phyloP scores from a whole-genome alignment of 2,113 vertebrate species.

The Tragelaphus imberbis region DNA sequence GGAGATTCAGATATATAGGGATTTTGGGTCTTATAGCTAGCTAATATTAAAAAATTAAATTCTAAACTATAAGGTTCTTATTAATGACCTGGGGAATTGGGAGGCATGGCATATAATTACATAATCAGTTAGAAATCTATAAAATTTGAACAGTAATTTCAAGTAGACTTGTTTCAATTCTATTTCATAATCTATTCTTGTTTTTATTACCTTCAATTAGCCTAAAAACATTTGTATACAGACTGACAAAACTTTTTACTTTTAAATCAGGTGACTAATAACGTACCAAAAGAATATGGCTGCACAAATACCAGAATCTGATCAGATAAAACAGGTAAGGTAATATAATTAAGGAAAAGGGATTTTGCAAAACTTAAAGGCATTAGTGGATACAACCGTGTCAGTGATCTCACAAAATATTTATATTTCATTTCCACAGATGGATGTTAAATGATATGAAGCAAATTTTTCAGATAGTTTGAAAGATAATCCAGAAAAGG shows the following conservation, averaged over 20 bases:
- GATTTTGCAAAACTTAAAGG: background rate
- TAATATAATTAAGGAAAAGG: constrained; percentile 8
- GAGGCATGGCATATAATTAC: background rate
- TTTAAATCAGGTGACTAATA: constrained; percentile 72
- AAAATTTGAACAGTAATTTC: constrained; percentile 28
- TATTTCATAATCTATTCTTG: background rate
- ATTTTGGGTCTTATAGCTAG: background rate
- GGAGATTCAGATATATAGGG: background rate
- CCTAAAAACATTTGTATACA: constrained; percentile 5
- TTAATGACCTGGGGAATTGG: background rate
- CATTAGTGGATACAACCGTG: background rate
- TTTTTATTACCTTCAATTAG: constrained; percentile 1
- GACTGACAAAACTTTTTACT: constrained; percentile 34
- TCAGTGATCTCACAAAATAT: background rate
- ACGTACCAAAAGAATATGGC: constrained; percentile 81
- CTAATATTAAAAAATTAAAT: background rate
- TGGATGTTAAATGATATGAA: background rate
- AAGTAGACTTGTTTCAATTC: background rate
- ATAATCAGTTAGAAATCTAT: background rate
- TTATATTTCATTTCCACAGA: constrained; percentile 12
- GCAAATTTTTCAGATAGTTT: background rate
- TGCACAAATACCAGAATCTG: constrained; percentile 90
- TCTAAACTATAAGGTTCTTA: background rate
- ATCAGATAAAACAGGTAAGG: constrained; percentile 97
- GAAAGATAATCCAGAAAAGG: background rate